Evolutionary conservation across 2,888 invertebrate species (phyloP), one percentile per base, ranked within the genome.

Genomic region (Plutella xylostella): DNA sequence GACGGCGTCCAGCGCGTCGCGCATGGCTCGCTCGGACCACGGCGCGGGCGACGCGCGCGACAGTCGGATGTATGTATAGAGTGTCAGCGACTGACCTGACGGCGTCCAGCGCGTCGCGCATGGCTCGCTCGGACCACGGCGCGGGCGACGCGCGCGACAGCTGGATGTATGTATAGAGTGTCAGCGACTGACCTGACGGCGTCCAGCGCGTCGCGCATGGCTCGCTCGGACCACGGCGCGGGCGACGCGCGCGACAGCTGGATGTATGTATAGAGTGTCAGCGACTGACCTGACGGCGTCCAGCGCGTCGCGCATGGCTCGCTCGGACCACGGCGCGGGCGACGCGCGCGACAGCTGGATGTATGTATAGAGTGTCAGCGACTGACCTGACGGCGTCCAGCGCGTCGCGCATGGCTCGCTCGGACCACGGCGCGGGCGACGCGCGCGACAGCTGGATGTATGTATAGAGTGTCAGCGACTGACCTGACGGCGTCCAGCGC

Each of bases 251-350:
- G 88, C 5, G 93, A 93, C 54, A 95, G 76, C 71, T 94, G 95
- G 56, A 95, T 95, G 40, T n/a, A n/a, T n/a, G n/a, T n/a, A n/a
- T n/a, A n/a, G n/a, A n/a, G n/a, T n/a, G n/a, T n/a, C n/a, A n/a
- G n/a, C n/a, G n/a, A 2, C 7, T 14, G 70, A 93, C 92, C 93
- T 90, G 54, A 95, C 94, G 52, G 94, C 93, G 70, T 94, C 94
- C 37, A 95, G 83, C 18, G 95, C 95, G 72, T 94, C 94, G 18
- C 91, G 92, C 94, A 95, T 94, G 21, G 94, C 94, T 65, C 92
- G 93, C 67, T 94, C 94, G n/a, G 94, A 93, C 95, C 95, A 95
- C 9, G 94, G 94, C 37, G 94, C 93, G n/a, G 94, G 93, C 80
- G 93, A 93, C 45, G 93, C 92, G 55, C 94, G 88, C 5, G 93